Percentiles rank a stretch among this genome's conserved stretches.
These are phyloP conservation scores for Malurus splendens DNA, from an alignment of 2,797 vertebrate genomes.

Conservation along the genomic window DNA sequence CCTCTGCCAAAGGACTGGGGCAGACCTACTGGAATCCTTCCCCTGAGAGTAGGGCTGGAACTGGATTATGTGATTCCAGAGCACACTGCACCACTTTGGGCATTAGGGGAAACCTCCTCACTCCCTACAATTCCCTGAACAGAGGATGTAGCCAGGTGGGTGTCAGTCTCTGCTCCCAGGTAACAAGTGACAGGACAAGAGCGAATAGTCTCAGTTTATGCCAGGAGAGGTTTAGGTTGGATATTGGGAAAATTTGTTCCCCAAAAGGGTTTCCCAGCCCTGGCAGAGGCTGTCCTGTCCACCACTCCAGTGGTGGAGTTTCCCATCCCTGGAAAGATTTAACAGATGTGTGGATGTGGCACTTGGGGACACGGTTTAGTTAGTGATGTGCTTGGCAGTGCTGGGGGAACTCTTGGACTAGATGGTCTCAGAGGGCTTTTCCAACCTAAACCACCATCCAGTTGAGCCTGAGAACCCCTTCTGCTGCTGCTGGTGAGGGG, in stretches of 20 bases:
- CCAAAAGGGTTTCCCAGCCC: not conserved
- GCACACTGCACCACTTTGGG: too few relatives aligned
- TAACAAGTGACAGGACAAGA: not conserved
- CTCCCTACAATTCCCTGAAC: not conserved
- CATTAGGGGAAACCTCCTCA: not conserved
- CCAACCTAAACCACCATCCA: not conserved
- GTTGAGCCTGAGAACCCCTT: not conserved
- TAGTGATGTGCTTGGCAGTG: not conserved
- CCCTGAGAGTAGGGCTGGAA: not conserved
- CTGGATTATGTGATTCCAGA: not conserved
- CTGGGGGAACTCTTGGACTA: accelerated
- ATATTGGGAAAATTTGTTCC: not conserved
- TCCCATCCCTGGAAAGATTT: not conserved
- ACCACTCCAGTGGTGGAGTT: not conserved
- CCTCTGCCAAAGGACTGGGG: not conserved
- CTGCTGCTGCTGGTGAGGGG: not conserved
- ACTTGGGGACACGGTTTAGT: not conserved
- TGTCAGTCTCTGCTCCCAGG: not conserved
- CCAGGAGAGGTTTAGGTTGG: not conserved
- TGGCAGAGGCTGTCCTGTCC: not conserved
- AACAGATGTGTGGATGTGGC: not conserved
- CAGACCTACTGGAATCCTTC: not conserved
- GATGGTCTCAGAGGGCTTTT: not conserved
- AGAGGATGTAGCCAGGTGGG: not conserved
- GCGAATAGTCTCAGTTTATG: not conserved